Conservation (phyloP, 2,888 invertebrate species). For the Protophormia terraenovae region DNA sequence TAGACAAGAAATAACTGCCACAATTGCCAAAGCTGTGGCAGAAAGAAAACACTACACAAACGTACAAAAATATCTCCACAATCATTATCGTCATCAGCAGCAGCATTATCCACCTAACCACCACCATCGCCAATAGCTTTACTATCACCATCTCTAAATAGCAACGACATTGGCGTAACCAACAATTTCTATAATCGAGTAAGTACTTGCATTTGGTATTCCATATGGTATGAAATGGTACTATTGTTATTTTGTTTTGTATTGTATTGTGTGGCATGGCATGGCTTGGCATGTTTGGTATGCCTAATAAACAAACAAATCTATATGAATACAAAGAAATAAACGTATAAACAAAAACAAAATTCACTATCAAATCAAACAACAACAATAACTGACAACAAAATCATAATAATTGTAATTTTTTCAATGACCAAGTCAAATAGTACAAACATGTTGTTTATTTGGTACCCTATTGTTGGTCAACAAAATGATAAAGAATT, state of each 20-base stretch:
- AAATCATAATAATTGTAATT: slow-evolving; percentile 65
- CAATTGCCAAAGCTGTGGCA: slow-evolving; percentile 43
- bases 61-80: slow-evolving; percentile 34
- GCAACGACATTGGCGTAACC: slow-evolving; percentile 1
- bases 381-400: neutral
- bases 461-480: neutral
- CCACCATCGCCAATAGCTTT: neutral
- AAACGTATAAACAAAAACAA: too few species aligned
- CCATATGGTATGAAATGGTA: slow-evolving; percentile 15
- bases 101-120: slow-evolving; percentile 22
- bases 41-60: neutral
- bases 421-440: slow-evolving; percentile 53
- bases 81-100: slow-evolving; percentile 57
- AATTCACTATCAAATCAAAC: neutral
- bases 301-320: slow-evolving; percentile 64
- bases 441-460: neutral
- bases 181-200: slow-evolving; percentile 17
- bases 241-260: too few species aligned
- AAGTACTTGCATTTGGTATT: too few species aligned
- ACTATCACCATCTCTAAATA: slow-evolving; percentile 10
- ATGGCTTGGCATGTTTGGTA: slow-evolving; percentile 48
- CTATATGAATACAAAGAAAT: slow-evolving; percentile 44
- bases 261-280: slow-evolving; percentile 13
- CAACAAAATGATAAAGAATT: too few species aligned
- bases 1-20: slow-evolving; percentile 61